phyloP scores from a whole-genome alignment of 2,888 invertebrate genomes.

The Molanna angustata region DNA sequence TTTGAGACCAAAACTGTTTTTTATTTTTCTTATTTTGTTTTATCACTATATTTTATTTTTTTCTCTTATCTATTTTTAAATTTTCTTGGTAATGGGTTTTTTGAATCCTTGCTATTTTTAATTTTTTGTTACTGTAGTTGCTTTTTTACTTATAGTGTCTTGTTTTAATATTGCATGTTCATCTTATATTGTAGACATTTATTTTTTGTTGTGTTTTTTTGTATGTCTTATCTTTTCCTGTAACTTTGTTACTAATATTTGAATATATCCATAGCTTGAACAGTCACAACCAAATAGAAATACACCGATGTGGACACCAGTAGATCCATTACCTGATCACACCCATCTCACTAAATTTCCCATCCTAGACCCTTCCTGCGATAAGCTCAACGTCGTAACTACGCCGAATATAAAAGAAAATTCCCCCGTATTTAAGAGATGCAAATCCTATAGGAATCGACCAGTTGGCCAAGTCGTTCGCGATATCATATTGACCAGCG shows the following conservation, averaged over 20 bases:
- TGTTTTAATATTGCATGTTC: no score
- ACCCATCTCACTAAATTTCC: constrained; percentile 16
- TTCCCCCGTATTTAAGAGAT: constrained; percentile 22
- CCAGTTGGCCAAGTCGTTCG: constrained; percentile 38
- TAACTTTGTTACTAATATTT: constrained; percentile 22
- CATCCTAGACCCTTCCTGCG: neutral
- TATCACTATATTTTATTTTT: no score
- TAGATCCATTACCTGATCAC: constrained; percentile 26
- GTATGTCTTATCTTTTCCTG: constrained; percentile 16
- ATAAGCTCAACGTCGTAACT: neutral
- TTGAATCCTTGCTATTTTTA: neutral
- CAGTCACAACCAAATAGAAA: constrained; percentile 22
- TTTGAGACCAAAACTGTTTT: no score
- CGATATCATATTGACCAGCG: constrained; percentile 42
- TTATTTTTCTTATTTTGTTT: no score
- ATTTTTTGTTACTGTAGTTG: no score
- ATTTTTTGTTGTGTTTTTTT: constrained; percentile 4
- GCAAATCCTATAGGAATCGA: constrained; percentile 28
- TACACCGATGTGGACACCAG: constrained; percentile 32
- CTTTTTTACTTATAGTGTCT: no score
- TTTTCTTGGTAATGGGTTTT: no score
- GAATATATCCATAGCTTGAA: constrained; percentile 29
- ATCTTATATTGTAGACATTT: no score
- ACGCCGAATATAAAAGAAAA: constrained; percentile 11
- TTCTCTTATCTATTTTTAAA: no score